Percentiles rank a stretch among this genome's conserved stretches.
These are phyloP conservation scores for Pavo muticus DNA, from an alignment of 2,113 vertebrate species.

Conservation along the genomic window DNA sequence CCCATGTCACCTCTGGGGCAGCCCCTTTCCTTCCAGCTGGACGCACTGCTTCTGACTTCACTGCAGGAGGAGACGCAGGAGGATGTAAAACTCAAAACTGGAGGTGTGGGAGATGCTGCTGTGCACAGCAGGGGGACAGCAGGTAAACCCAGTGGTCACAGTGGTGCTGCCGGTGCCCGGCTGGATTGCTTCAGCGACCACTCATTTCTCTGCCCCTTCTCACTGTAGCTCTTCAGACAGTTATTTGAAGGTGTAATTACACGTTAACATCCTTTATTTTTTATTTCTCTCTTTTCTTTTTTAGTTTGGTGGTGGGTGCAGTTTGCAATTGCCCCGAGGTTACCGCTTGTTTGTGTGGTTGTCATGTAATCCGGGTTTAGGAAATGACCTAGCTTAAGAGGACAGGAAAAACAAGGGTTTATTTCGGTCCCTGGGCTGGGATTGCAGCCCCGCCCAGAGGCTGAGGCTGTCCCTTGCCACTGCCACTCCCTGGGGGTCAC, in stretches of 20 bases:
- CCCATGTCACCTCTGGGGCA: not conserved
- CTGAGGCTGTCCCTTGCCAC: not conserved
- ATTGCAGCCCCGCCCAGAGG: not conserved
- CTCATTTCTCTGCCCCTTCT: not conserved
- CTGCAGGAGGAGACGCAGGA: fast-evolving
- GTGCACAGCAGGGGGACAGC: fast-evolving
- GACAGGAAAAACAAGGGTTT: not conserved
- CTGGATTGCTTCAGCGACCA: not conserved
- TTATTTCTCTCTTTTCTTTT: fast-evolving
- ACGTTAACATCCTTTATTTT: not conserved
- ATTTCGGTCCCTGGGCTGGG: not conserved
- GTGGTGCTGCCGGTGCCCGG: not conserved
- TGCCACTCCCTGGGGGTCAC: not conserved
- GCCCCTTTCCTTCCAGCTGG: not conserved
- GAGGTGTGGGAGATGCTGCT: not conserved
- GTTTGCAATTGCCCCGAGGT: not conserved
- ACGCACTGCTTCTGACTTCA: not conserved
- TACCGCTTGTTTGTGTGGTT: not conserved
- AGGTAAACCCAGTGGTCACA: fast-evolving
- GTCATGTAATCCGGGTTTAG: not conserved
- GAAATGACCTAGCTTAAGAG: not conserved
- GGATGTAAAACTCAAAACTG: not conserved
- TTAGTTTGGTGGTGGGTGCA: fast-evolving
- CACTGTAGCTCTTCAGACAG: not conserved
- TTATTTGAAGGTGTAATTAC: not conserved